A percentile compares a stretch with the other conserved stretches of the same genome.
Conservation (phyloP, 2,113 vertebrate species). For the Otocyon megalotis region DNA sequence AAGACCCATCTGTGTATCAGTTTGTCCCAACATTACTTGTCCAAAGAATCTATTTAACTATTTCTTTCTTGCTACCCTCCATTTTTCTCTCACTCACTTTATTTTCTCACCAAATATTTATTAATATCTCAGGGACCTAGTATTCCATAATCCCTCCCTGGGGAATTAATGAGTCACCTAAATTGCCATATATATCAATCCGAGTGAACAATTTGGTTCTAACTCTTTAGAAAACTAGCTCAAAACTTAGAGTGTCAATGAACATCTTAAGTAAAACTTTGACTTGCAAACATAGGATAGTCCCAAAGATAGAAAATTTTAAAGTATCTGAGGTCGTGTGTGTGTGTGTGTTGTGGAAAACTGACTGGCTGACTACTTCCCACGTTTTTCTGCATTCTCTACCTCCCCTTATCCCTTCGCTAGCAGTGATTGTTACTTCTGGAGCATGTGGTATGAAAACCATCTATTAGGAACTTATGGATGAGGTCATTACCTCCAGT, state of each 20-base stretch:
- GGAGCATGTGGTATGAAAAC: not conserved
- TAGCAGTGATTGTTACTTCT: not conserved
- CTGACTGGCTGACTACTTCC: not conserved
- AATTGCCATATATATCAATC: not conserved
- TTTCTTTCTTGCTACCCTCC: too few species aligned
- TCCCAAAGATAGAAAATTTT: not conserved
- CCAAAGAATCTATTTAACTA: not conserved
- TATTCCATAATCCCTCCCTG: not conserved
- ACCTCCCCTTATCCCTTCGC: rapidly evolving
- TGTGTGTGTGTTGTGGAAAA: not conserved
- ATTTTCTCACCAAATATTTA: not conserved
- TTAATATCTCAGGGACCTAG: not conserved
- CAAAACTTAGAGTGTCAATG: not conserved
- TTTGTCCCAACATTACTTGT: not conserved
- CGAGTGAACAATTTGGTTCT: not conserved
- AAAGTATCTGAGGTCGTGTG: rapidly evolving
- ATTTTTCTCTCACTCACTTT: not conserved
- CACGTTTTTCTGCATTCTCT: not conserved
- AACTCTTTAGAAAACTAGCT: not conserved
- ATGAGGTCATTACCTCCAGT: not conserved
- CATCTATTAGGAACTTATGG: not conserved
- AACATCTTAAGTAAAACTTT: not conserved
- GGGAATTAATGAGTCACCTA: not conserved
- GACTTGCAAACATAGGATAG: not conserved
- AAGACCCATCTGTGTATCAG: not conserved